Evolutionary conservation across 2,888 invertebrate species (phyloP).

Genomic region (Morpho helenor): DNA sequence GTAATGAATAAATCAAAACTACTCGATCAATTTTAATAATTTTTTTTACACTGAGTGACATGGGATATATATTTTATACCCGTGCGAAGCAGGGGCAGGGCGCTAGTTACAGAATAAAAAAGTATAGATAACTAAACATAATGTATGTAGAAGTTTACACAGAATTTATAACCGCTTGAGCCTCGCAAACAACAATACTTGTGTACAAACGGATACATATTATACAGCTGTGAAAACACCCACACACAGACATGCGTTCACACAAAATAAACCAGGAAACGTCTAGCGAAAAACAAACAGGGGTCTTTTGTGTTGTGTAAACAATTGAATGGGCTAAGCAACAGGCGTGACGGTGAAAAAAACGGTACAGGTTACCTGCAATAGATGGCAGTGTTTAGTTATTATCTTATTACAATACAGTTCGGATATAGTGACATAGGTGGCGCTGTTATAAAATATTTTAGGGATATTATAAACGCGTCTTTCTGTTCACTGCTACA

Average conservation of each 20-base stretch:
- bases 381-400: constrained; percentile 46
- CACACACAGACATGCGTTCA: constrained; percentile 45
- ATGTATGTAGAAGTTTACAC: constrained; percentile 25
- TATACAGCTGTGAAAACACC: constrained; percentile 72
- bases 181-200: constrained; percentile 68
- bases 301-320: constrained; percentile 79
- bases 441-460: constrained; percentile 25
- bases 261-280: constrained; percentile 79
- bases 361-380: constrained; percentile 53
- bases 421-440: constrained; percentile 35
- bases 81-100: too few species aligned
- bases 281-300: constrained; percentile 80
- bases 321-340: constrained; percentile 71
- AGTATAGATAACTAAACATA: constrained; percentile 1
- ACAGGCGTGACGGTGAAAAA: constrained; percentile 72
- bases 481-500: too few species aligned
- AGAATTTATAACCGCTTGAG: constrained; percentile 62
- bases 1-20: too few species aligned
- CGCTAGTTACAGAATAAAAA: too few species aligned
- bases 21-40: too few species aligned
- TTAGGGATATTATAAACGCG: neutral
- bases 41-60: too few species aligned
- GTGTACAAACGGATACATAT: constrained; percentile 58
- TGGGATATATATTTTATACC: too few species aligned
- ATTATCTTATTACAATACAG: constrained; percentile 8